These are phyloP conservation scores for Poecilia velifera DNA, from an alignment of 2,797 vertebrate genomes.

Conservation along the genomic window DNA sequence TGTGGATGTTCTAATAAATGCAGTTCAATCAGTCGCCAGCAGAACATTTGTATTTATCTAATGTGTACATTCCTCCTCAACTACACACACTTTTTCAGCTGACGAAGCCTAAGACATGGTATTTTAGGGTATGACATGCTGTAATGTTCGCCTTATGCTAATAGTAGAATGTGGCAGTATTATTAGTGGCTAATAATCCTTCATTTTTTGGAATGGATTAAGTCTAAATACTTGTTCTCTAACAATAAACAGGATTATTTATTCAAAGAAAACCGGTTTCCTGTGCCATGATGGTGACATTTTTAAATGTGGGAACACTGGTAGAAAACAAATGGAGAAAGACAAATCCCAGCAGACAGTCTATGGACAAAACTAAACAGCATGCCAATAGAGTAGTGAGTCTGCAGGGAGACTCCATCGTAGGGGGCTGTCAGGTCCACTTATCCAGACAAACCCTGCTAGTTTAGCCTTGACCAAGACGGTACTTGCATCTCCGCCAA, in stretches of 20 bases:
- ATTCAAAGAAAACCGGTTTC: neutral
- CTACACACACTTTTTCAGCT: neutral
- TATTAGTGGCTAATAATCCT: neutral
- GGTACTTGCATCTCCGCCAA: slow-evolving; percentile 51
- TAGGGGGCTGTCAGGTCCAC: slow-evolving; percentile 64
- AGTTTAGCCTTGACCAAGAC: slow-evolving; percentile 43
- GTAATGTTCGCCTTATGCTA: neutral
- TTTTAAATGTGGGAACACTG: slow-evolving; percentile 22
- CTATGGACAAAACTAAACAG: slow-evolving; percentile 45
- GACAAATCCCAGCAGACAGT: slow-evolving; percentile 53
- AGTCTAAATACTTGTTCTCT: neutral
- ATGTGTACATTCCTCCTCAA: neutral
- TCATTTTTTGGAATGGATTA: neutral
- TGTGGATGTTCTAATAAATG: neutral
- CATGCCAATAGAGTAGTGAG: slow-evolving; percentile 42
- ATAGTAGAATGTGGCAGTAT: neutral
- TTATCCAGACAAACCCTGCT: slow-evolving; percentile 58
- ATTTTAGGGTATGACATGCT: neutral
- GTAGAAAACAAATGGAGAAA: slow-evolving; percentile 39
- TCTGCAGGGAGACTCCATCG: slow-evolving; percentile 55
- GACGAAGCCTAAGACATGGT: neutral
- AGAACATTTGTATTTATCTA: neutral
- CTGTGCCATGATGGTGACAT: slow-evolving; percentile 12
- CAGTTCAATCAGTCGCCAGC: neutral
- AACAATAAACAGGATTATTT: neutral